Evolutionary conservation across 1,140 invertebrate species (phyloP), one percentile per base, ranked within the genome.

Genomic region (Drosophila quadrilineata): DNA sequence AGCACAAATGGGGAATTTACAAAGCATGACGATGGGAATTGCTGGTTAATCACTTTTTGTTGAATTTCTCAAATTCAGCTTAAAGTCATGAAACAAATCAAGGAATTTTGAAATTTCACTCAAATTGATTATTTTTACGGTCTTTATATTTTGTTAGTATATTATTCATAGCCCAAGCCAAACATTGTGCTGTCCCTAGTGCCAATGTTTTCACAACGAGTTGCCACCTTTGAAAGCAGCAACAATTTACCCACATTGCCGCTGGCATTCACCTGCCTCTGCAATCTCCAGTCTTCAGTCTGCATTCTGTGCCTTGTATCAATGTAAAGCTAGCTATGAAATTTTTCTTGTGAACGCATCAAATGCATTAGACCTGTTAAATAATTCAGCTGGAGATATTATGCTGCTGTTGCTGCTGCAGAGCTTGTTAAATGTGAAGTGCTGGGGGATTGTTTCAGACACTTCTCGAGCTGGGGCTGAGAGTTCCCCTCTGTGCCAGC

Each of bases 291-390:
- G n/a, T n/a, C n/a, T n/a, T n/a, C n/a, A n/a, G n/a, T n/a, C n/a
- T n/a, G n/a, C n/a, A n/a, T n/a, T n/a, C n/a, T 40, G 52, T 21
- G 38, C 8, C 22, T 36, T 68, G 64, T 64, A 67, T 68, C 68
- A 62, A 64, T 41, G 64, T 31, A 43, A 54, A 65, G 45, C 57
- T 53, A 64, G 75, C 38, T 65, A 59, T 35, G 49, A 29, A 56
- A 41, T 41, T 63, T 36, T 33, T 36, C 48, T 49, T 35, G 21
- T 36, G 59, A 75, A 80, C 76, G 77, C 76, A 82, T 76, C 52
- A 82, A 82, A 76, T 82, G 76, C 76, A 82, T 82, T 82, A 82
- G 77, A 48, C 16, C 35, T 69, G 21, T 36, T 82, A 66, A 84
- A 82, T 82, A 82, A 82, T 82, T 73, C 69, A 82, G 36, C 24